These are phyloP conservation scores for Drosophila austrosaltans DNA, from an alignment of 2,888 invertebrate genomes.

Conservation along the genomic window DNA sequence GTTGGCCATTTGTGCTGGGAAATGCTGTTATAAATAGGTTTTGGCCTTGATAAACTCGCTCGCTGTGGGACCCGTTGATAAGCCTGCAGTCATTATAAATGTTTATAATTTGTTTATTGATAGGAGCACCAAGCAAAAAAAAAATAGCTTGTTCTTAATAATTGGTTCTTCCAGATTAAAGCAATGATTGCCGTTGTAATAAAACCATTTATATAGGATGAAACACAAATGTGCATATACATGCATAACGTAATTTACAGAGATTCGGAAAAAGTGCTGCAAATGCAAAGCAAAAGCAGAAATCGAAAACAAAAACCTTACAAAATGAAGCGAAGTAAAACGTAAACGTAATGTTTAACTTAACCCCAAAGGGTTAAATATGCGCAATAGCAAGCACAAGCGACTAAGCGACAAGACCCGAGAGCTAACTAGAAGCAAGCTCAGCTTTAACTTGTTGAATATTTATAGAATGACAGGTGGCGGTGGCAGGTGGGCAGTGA, in stretches of 20 bases:
- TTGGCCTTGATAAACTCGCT: conserved; percentile 66
- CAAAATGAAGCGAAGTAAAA: conserved; percentile 61
- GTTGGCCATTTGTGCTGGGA: not conserved
- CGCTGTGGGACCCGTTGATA: conserved; percentile 51
- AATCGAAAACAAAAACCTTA: conserved; percentile 42
- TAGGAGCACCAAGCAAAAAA: conserved; percentile 32
- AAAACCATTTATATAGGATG: conserved; percentile 4
- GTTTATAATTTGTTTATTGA: conserved; percentile 72
- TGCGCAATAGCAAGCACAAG: conserved; percentile 66
- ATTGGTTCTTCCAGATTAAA: conserved; percentile 2
- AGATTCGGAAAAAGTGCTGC: not conserved
- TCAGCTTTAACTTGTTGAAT: conserved; percentile 68
- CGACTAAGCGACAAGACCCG: conserved; percentile 39
- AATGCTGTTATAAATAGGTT: conserved; percentile 55
- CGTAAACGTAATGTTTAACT: conserved; percentile 73
- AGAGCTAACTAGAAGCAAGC: conserved; percentile 34
- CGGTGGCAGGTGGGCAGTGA: not conserved
- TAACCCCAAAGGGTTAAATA: conserved; percentile 75
- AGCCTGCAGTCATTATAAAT: conserved; percentile 63
- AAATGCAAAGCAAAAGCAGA: conserved; percentile 16
- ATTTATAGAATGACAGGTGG: conserved; percentile 58
- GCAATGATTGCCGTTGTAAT: conserved; percentile 1
- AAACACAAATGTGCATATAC: not conserved
- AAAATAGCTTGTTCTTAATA: conserved; percentile 32
- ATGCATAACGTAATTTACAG: not conserved